Conservation (phyloP, 2,113 vertebrate genomes). For the Albula glossodonta region DNA sequence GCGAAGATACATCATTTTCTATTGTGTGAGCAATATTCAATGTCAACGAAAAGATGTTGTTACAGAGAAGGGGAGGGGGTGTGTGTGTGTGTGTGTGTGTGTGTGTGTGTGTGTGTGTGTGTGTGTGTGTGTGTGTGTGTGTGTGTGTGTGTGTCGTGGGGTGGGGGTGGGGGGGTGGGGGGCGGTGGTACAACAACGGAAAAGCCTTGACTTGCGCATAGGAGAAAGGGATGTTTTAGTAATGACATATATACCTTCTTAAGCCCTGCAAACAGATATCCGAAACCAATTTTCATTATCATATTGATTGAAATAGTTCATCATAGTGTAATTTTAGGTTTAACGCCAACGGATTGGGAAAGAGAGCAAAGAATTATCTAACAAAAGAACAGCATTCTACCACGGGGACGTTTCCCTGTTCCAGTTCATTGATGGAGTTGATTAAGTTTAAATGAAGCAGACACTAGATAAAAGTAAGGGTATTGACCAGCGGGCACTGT, state of each 20-base stretch:
- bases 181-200: constrained; percentile 21
- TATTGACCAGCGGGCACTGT: constrained; percentile 92
- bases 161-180: constrained; percentile 17
- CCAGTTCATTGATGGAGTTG: constrained; percentile 99
- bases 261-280: constrained; percentile 75
- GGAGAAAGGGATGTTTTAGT: constrained; percentile 69
- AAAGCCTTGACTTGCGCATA: constrained; percentile 12
- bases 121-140: constrained; percentile 1
- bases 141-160: background rate
- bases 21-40: constrained; percentile 63
- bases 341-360: constrained; percentile 82
- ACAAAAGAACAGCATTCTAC: constrained; percentile 83
- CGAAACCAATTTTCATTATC: constrained; percentile 75
- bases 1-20: constrained; percentile 73
- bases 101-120: constrained; percentile 20
- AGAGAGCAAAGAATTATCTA: constrained; percentile 90
- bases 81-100: constrained; percentile 18
- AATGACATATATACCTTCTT: constrained; percentile 49
- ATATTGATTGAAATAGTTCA: constrained; percentile 95
- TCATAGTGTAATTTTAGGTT: constrained; percentile 86
- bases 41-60: constrained; percentile 49
- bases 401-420: constrained; percentile 91
- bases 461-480: constrained; percentile 98
- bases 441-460: constrained; percentile 99
- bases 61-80: constrained; percentile 12